Base-by-base conservation (phyloP, 2,113 vertebrate genomes). In the Ciconia boyciana region DNA sequence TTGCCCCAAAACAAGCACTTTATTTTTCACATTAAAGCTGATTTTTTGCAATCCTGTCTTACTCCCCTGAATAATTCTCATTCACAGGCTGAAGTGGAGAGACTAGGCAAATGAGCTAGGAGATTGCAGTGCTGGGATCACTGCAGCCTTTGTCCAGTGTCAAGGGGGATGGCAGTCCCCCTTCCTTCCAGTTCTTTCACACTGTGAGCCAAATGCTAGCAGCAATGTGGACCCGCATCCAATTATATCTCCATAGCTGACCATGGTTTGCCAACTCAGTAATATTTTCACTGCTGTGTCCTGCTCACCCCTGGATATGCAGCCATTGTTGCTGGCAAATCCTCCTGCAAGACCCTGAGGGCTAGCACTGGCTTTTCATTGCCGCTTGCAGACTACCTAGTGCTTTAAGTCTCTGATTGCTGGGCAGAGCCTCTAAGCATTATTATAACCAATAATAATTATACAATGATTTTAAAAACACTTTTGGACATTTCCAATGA, bases 181-280 rank as follows among this genome's bases (percentile, higher is more conserved):
- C 22, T 20, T 16, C 70, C 65, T 58, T 48, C 18, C 65, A 22
- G 5, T 5, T 68, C 82, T 34, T 60, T 13, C 62, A 16, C 20
- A 20, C 26, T 3, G 0, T 0, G 7, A 3, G 5, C 65, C 75
- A 85, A 75, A 62, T 2, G 11, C 65, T 20, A 82, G 77, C 81
- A 68, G 69, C 69, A 22, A 0, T 1, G 18, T 6, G 55, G 43
- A 44, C 41, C 43, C 0, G 0, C 16, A 52, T 44, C 44, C 55
- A 31, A 7, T 15, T 8, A n/a, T 26, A 36, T 11, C 31, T 54
- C 69, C 60, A 6, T 0, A 20, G 44, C 32, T 83, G 49, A 18
- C 41, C 58, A 24, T 0, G 7, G 49, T 25, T 57, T 88, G 79
- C 75, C 75, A 94, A 8, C 39, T 41, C 1, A 0, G 32, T 34